Conservation (phyloP, 2,113 vertebrate genomes). For the Apteryx owenii region DNA sequence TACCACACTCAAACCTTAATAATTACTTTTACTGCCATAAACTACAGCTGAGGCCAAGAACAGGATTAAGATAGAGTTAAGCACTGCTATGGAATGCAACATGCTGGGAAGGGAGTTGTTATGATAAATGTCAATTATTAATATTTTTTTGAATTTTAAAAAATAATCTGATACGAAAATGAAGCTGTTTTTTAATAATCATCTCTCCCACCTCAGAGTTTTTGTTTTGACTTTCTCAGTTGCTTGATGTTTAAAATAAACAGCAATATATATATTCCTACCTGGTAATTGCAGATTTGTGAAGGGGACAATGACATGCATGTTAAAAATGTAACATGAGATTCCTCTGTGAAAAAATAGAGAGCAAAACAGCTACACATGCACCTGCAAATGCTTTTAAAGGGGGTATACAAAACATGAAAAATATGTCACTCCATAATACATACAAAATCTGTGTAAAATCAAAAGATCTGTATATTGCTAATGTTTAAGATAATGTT, state of each 20-base stretch:
- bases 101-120: not conserved
- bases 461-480: not conserved
- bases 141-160: not conserved
- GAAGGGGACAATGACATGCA: not conserved
- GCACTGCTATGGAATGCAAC: not conserved
- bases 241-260: not conserved
- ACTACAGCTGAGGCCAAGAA: not conserved
- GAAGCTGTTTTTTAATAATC: not conserved
- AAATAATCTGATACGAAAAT: not conserved
- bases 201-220: not conserved
- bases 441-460: not conserved
- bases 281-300: not conserved
- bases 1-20: not conserved
- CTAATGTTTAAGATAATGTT: not conserved
- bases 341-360: not conserved
- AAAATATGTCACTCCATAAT: not conserved
- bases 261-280: not conserved
- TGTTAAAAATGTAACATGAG: accelerated
- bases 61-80: not conserved
- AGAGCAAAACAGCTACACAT: not conserved
- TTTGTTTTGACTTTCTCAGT: not conserved
- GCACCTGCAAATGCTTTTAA: not conserved
- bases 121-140: not conserved
- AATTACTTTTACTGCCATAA: not conserved
- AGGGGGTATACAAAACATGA: not conserved